Conservation (phyloP, 2,888 invertebrate genomes). For the Nudaria mundana region DNA sequence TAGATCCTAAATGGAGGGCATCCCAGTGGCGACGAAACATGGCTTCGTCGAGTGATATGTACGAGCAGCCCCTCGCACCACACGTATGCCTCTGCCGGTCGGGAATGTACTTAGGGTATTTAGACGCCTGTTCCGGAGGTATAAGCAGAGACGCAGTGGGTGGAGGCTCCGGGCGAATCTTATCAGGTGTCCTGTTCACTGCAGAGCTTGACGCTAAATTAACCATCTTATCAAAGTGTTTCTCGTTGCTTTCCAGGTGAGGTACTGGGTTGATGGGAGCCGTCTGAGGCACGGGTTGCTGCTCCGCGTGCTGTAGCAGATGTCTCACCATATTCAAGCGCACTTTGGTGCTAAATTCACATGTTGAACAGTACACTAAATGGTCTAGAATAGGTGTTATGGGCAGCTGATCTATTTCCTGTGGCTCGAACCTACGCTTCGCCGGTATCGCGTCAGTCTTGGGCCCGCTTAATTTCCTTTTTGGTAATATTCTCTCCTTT, state of each 20-base stretch:
- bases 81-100: slow-evolving; percentile 85
- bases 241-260: slow-evolving; percentile 87
- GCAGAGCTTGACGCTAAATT: slow-evolving; percentile 89
- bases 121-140: slow-evolving; percentile 41
- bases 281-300: slow-evolving; percentile 83
- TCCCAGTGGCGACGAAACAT: slow-evolving; percentile 88
- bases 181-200: slow-evolving; percentile 38
- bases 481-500: slow-evolving; percentile 19
- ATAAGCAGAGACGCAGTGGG: slow-evolving; percentile 20
- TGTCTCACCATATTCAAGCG: slow-evolving; percentile 87
- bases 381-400: slow-evolving; percentile 83
- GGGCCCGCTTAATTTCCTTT: slow-evolving; percentile 27
- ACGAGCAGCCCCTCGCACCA: slow-evolving; percentile 85
- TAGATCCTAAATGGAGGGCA: slow-evolving; percentile 84
- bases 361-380: slow-evolving; percentile 83
- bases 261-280: slow-evolving; percentile 92
- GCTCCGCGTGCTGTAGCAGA: slow-evolving; percentile 84
- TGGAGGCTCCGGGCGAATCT: slow-evolving; percentile 24
- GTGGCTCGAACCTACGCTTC: slow-evolving; percentile 73
- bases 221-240: slow-evolving; percentile 92
- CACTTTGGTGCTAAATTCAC: slow-evolving; percentile 86
- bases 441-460: slow-evolving; percentile 32
- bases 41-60: slow-evolving; percentile 85
- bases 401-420: slow-evolving; percentile 84
- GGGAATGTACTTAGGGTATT: slow-evolving; percentile 75